Percentiles rank a stretch among this genome's conserved stretches.
These are phyloP conservation scores for Tapirus terrestris DNA, from an alignment of 2,113 vertebrate genomes.

Conservation along the genomic window DNA sequence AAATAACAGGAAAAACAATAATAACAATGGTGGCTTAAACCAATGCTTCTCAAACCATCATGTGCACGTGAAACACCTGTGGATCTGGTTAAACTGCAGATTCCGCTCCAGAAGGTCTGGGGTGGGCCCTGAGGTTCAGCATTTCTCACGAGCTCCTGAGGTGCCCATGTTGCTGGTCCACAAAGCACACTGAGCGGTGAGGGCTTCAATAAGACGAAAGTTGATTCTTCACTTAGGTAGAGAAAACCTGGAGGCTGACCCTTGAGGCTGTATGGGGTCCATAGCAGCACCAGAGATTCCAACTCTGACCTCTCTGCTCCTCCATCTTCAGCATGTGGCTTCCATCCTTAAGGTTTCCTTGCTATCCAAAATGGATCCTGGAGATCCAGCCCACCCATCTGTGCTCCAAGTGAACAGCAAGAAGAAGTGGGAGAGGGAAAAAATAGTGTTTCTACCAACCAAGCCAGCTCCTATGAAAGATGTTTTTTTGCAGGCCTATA, in stretches of 20 bases:
- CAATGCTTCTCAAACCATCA: background rate
- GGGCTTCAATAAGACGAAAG: background rate
- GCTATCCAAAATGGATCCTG: background rate
- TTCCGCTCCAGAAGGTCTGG: background rate
- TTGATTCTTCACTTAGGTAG: background rate
- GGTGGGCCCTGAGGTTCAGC: background rate
- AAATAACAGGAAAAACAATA: background rate
- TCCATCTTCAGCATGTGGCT: background rate
- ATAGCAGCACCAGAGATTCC: fast-evolving
- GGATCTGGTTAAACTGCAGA: background rate
- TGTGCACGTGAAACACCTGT: too few species aligned
- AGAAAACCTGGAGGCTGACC: background rate
- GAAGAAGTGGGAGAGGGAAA: background rate
- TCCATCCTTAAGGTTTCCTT: background rate
- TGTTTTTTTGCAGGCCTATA: background rate
- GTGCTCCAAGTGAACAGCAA: background rate
- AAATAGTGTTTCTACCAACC: background rate
- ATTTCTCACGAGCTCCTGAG: background rate
- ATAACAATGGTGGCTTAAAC: background rate
- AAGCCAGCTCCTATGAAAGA: background rate
- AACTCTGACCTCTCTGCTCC: background rate
- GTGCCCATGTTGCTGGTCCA: background rate
- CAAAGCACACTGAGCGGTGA: background rate
- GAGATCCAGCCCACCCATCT: background rate
- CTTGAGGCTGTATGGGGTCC: background rate